A percentile compares a stretch with the other conserved stretches of the same genome.
Evolutionary conservation across 2,113 vertebrate species (phyloP).

Genomic region (Menura novaehollandiae): DNA sequence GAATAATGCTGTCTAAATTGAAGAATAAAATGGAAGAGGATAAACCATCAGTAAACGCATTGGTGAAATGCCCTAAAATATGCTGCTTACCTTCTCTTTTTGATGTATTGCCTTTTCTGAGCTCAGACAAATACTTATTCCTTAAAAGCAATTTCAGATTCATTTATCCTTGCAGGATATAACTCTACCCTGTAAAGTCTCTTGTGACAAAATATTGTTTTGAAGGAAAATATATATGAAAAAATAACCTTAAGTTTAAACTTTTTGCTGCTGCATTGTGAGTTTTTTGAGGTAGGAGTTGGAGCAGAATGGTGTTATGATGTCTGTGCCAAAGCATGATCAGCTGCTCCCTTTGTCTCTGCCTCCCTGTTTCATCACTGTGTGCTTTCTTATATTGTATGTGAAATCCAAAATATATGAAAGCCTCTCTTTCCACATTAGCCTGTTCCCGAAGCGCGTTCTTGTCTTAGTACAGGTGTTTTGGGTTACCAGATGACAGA

Average conservation of each 20-base stretch:
- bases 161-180: constrained; percentile 23
- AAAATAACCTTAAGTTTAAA: neutral
- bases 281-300: neutral
- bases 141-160: constrained; percentile 25
- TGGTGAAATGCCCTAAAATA: neutral
- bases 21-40: neutral
- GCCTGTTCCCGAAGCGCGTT: neutral
- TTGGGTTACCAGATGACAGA: neutral
- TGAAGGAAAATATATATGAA: neutral
- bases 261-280: neutral
- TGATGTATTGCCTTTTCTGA: neutral
- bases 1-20: neutral
- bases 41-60: neutral
- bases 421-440: neutral
- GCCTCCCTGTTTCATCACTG: neutral
- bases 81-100: neutral
- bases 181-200: neutral
- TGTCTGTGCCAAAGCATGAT: neutral
- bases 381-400: neutral
- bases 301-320: neutral
- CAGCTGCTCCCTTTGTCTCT: neutral
- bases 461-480: neutral
- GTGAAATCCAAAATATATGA: neutral
- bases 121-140: neutral
- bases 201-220: constrained; percentile 22